Evolutionary conservation across 2,888 invertebrate genomes (phyloP).

Genomic region (Lydus trimaculatus): DNA sequence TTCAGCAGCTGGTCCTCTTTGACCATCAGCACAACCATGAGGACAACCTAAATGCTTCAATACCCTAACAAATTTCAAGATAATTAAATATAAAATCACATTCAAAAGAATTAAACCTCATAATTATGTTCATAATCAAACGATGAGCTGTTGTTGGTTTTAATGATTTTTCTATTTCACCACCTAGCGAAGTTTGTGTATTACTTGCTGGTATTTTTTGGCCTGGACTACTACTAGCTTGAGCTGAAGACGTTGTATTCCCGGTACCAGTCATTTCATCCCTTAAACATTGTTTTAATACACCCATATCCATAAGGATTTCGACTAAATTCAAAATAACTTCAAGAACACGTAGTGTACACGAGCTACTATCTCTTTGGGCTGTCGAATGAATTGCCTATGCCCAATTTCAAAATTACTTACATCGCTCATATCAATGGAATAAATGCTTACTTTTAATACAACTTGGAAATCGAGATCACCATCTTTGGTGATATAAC

Average conservation of each 20-base stretch:
- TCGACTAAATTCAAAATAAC: slow-evolving; percentile 92
- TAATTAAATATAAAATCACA: not conserved
- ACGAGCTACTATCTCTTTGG: slow-evolving; percentile 82
- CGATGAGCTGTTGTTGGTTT: slow-evolving; percentile 70
- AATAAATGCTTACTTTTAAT: slow-evolving; percentile 67
- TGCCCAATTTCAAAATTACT: slow-evolving; percentile 39
- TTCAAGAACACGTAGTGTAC: slow-evolving; percentile 90
- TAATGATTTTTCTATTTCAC: slow-evolving; percentile 62
- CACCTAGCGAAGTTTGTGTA: slow-evolving; percentile 46
- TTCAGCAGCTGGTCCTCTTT: slow-evolving; percentile 88
- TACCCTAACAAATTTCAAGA: slow-evolving; percentile 65
- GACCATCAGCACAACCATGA: slow-evolving; percentile 89
- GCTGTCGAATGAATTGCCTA: slow-evolving; percentile 89
- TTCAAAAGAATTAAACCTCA: slow-evolving; percentile 59
- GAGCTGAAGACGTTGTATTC: slow-evolving; percentile 38
- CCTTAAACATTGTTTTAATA: slow-evolving; percentile 68
- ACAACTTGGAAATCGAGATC: slow-evolving; percentile 92
- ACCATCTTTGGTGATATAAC: slow-evolving; percentile 95
- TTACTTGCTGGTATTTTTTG: slow-evolving; percentile 44
- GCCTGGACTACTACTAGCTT: slow-evolving; percentile 45
- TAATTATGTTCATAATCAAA: slow-evolving; percentile 75
- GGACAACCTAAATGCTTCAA: slow-evolving; percentile 92
- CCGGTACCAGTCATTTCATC: slow-evolving; percentile 60
- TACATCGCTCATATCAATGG: not conserved
- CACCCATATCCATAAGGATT: slow-evolving; percentile 88